Conservation (phyloP, 2,888 invertebrate genomes). For the Xylophagus ater region DNA sequence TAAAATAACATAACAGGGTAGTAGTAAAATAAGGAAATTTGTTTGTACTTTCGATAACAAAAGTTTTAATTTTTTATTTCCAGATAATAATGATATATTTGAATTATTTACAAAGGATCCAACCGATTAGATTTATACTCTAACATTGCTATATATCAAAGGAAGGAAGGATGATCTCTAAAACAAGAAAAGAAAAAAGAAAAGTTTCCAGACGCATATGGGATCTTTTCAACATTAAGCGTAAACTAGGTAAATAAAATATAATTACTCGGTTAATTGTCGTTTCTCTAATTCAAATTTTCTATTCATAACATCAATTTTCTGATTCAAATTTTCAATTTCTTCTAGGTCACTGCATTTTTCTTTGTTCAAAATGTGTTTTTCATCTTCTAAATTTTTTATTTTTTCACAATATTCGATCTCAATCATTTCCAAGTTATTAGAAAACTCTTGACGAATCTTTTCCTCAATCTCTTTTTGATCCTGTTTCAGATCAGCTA, state of each 20-base stretch:
- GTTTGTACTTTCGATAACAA: too few species aligned
- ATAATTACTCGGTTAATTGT: slow-evolving; percentile 2
- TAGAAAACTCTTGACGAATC: background rate
- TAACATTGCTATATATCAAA: too few species aligned
- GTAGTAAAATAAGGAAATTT: too few species aligned
- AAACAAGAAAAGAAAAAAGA: too few species aligned
- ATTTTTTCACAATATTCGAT: background rate
- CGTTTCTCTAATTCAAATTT: background rate
- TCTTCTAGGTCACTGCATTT: background rate
- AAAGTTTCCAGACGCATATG: too few species aligned
- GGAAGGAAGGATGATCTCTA: too few species aligned
- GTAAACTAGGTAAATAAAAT: background rate
- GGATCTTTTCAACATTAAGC: too few species aligned
- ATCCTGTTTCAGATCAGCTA: background rate
- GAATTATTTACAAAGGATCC: too few species aligned
- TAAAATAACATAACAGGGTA: too few species aligned
- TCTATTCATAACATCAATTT: background rate
- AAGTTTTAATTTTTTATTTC: too few species aligned
- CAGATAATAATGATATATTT: too few species aligned
- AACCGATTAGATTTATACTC: too few species aligned
- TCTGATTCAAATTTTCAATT: background rate
- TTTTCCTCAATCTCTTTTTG: slow-evolving; percentile 3
- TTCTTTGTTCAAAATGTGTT: background rate
- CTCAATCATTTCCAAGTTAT: background rate
- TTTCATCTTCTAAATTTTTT: slow-evolving; percentile 1